Evolutionary conservation across 2,113 vertebrate genomes (phyloP).

Genomic region (Oncorhynchus keta): DNA sequence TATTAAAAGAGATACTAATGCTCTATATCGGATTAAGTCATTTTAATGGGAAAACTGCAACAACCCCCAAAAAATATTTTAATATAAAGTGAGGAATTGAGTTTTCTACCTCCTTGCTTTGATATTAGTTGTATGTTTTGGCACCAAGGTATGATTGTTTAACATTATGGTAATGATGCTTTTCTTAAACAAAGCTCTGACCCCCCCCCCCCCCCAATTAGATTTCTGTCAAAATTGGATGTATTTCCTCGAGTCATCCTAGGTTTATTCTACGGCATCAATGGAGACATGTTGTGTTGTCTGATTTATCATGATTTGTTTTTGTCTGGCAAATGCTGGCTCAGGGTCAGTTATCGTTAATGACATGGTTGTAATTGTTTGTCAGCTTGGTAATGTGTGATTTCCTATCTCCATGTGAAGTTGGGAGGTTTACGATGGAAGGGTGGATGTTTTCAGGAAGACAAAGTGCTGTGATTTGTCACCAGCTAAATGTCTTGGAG

Average conservation of each 20-base stretch:
- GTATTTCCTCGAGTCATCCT: constrained; percentile 45
- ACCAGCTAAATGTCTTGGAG: constrained; percentile 82
- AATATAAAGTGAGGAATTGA: constrained; percentile 57
- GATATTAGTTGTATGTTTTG: constrained; percentile 40
- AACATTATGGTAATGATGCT: constrained; percentile 14
- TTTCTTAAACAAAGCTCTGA: constrained; percentile 28
- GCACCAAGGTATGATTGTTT: constrained; percentile 42
- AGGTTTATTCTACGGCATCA: constrained; percentile 50
- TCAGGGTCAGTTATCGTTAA: constrained; percentile 82
- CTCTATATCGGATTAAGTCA: constrained; percentile 67
- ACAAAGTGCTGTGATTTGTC: constrained; percentile 92
- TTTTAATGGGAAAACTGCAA: constrained; percentile 56
- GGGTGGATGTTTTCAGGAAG: constrained; percentile 90
- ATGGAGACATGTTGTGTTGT: constrained; percentile 43
- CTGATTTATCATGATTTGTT: not conserved
- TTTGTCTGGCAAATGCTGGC: constrained; percentile 42
- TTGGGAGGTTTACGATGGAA: constrained; percentile 88
- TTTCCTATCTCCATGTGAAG: constrained; percentile 91
- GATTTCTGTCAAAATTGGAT: constrained; percentile 27
- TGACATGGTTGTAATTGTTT: constrained; percentile 95
- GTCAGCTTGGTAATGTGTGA: constrained; percentile 87
- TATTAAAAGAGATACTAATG: constrained; percentile 73
- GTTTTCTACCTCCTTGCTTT: constrained; percentile 42
- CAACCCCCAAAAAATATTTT: constrained; percentile 67
- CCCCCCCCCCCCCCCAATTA: constrained; percentile 17